Evolutionary conservation across 2,888 invertebrate species (phyloP).

Genomic region (Achlya flavicornis): DNA sequence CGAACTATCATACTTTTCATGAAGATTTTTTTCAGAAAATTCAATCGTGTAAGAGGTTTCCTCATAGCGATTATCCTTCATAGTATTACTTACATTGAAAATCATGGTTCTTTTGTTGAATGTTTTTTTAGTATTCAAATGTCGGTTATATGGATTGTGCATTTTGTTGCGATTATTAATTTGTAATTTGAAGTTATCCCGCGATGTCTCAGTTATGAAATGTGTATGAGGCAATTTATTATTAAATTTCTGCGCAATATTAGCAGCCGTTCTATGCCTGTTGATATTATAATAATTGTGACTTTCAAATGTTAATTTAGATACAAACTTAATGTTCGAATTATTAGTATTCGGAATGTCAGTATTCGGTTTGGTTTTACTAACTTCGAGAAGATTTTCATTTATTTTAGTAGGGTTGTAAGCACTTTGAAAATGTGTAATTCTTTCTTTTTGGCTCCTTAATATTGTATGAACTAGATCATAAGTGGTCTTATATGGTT

Average conservation of each 20-base stretch:
- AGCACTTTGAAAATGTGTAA: neutral
- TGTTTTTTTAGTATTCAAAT: constrained; percentile 19
- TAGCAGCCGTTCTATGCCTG: neutral
- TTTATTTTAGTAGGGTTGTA: neutral
- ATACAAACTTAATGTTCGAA: constrained; percentile 7
- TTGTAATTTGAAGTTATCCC: constrained; percentile 42
- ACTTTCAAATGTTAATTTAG: constrained; percentile 54
- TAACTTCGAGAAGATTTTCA: neutral
- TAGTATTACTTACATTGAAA: constrained; percentile 16
- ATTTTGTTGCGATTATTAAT: constrained; percentile 21
- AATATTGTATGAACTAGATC: constrained; percentile 63
- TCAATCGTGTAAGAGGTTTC: constrained; percentile 47
- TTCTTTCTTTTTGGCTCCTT: constrained; percentile 33
- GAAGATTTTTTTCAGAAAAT: constrained; percentile 31
- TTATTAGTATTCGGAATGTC: neutral
- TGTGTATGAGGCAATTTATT: constrained; percentile 23
- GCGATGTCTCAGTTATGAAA: constrained; percentile 50
- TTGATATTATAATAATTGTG: constrained; percentile 39
- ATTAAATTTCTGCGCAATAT: constrained; percentile 11
- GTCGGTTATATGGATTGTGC: constrained; percentile 15
- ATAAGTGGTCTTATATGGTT: constrained; percentile 51
- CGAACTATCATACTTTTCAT: constrained; percentile 12
- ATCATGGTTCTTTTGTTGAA: constrained; percentile 20
- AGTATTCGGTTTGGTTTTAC: constrained; percentile 2
- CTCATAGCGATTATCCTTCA: constrained; percentile 19